phyloP scores from a whole-genome alignment of 2,797 vertebrate genomes.

The Microctenopoma stevenorrisi region DNA sequence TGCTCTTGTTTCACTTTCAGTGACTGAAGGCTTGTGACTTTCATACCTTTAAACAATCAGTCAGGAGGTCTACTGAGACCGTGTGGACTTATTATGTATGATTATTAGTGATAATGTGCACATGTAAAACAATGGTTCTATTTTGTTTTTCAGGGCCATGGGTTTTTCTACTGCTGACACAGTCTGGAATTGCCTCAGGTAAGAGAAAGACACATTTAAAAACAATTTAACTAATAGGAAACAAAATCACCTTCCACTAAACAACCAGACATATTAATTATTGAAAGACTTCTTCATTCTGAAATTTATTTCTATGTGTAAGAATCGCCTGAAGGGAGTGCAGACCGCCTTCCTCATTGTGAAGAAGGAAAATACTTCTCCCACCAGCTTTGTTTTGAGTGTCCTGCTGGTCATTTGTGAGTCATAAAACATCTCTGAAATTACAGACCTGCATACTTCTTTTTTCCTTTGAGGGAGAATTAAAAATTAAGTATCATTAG shows the following conservation, averaged over 20 bases:
- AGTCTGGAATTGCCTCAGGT: conserved; percentile 73
- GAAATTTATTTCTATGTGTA: neutral
- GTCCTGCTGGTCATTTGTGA: conserved; percentile 88
- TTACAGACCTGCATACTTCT: neutral
- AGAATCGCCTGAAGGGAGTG: conserved; percentile 65
- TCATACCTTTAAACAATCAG: conserved; percentile 60
- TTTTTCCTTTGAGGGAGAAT: neutral
- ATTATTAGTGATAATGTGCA: conserved; percentile 50
- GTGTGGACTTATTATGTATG: neutral
- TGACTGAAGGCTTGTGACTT: conserved; percentile 70
- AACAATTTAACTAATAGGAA: too few relatives aligned
- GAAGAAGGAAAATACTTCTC: conserved; percentile 80
- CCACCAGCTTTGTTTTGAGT: conserved; percentile 84
- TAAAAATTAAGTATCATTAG: neutral
- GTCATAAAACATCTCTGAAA: conserved; percentile 53
- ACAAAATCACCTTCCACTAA: too few relatives aligned
- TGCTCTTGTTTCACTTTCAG: conserved; percentile 82
- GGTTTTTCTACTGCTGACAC: conserved; percentile 57
- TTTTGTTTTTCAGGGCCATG: conserved; percentile 52
- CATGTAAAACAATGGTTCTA: conserved; percentile 40
- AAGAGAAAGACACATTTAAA: conserved; percentile 34
- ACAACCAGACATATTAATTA: neutral
- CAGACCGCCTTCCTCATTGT: conserved; percentile 73
- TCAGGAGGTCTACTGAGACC: conserved; percentile 19
- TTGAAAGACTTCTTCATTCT: conserved; percentile 7